Evolutionary conservation across 2,797 vertebrate genomes (phyloP), one percentile per base, ranked within the genome.

Genomic region (Sebastes nivosus): DNA sequence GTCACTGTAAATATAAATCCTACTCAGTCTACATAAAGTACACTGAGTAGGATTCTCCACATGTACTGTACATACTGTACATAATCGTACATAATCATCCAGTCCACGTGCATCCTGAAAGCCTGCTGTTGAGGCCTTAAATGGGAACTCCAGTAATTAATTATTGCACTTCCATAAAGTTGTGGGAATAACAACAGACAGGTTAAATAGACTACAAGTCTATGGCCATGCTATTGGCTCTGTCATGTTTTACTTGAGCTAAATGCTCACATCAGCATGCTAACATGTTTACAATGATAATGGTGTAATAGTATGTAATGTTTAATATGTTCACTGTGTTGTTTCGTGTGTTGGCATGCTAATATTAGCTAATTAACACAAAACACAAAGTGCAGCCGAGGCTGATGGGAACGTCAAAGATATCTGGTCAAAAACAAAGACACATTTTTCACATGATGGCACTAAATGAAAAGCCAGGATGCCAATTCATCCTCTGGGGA

Each of bases 21-120:
- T 46, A 1, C 38, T 42, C 42, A 18, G 42, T 46, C 0, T 46
- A 46, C 16, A 46, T 46, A 46, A 0, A 46, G 1, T 46, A 46
- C 16, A 46, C 0, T 38, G 36, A 38, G 36, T 38, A 14, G 36
- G 36, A 38, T 38, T 46, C 42, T 46, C 42, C 42, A 46, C 42
- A 46, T 18, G 42, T 46, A 46, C 42, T 46, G 42, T 46, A 46
- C 42, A 46, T 18, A 46, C 42, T 46, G 42, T 46, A 46, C 7
- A 46, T 46, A 46, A 46, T 18, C 0, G 16, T 18, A 46, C 42
- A 46, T 18, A 46, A 46, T 18, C 42, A 46, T 18, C 16, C 16
- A 8, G 16, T 46, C 42, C 42, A 46, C 0, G 14, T 42, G 5
- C 38, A 38, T 38, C 13, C 36, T 36, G 8, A 59, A 32, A 52